Conservation (phyloP, 2,888 invertebrate genomes). For the Drosophila imparisetae region DNA sequence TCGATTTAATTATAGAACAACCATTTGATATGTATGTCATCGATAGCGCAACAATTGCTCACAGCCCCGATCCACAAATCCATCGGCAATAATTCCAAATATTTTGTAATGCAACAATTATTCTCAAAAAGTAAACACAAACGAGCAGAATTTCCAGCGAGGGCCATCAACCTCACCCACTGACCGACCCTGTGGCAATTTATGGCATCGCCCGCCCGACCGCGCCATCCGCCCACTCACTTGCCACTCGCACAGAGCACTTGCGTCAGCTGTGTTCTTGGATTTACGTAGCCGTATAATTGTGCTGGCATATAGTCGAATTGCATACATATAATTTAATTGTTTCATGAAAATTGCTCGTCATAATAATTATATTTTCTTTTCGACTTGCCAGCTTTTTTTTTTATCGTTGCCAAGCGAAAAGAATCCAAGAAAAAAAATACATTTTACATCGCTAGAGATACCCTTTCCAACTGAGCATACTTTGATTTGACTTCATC, state of each 20-base stretch:
- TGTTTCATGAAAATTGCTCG: conserved; percentile 55
- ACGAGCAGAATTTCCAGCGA: conserved; percentile 20
- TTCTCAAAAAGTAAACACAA: conserved; percentile 40
- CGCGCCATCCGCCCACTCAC: rapidly evolving
- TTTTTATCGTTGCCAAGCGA: conserved; percentile 8
- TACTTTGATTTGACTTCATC: not conserved
- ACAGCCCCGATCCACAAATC: conserved; percentile 43
- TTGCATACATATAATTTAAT: conserved; percentile 65
- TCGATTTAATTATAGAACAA: conserved; percentile 57
- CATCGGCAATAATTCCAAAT: conserved; percentile 53
- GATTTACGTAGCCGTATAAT: conserved; percentile 53
- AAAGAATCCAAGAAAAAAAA: conserved; percentile 23
- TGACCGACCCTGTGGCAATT: conserved; percentile 59
- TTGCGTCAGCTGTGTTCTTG: conserved; percentile 73
- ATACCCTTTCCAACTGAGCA: conserved; percentile 13
- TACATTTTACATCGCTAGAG: conserved; percentile 16
- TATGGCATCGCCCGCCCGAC: conserved; percentile 9
- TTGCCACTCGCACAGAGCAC: conserved; percentile 27
- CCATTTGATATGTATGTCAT: conserved; percentile 48
- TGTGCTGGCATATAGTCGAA: conserved; percentile 40
- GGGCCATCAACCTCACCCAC: conserved; percentile 21
- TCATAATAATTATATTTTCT: conserved; percentile 46
- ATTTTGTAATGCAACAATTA: conserved; percentile 62
- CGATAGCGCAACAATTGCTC: conserved; percentile 30
- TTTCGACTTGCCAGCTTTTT: conserved; percentile 28